Conservation (phyloP, 2,113 vertebrate species). For the Lates calcarifer region DNA sequence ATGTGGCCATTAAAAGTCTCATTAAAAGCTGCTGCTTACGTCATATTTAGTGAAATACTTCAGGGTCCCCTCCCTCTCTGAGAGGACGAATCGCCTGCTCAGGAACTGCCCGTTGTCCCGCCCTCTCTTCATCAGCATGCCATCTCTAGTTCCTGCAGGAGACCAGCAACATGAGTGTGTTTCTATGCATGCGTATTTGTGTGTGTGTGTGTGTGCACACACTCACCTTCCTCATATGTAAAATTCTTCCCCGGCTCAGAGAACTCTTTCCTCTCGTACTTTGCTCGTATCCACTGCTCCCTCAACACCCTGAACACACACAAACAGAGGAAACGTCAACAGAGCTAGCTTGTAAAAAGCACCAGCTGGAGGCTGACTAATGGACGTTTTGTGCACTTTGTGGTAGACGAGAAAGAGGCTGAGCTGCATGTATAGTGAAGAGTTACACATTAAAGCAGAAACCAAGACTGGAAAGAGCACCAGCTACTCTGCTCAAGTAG, state of each 20-base stretch:
- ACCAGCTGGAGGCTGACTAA: neutral
- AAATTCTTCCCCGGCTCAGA: constrained; percentile 70
- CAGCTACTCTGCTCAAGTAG: too few species aligned
- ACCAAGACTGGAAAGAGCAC: too few species aligned
- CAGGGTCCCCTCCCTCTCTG: constrained; percentile 88
- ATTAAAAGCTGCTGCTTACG: constrained; percentile 79
- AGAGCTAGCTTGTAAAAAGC: neutral
- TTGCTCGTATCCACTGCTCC: constrained; percentile 94
- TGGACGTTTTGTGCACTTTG: neutral
- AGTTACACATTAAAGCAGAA: neutral
- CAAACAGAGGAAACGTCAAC: constrained; percentile 19
- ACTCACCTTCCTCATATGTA: constrained; percentile 86
- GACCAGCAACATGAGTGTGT: neutral
- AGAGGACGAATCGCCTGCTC: constrained; percentile 90
- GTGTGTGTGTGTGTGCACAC: too few species aligned
- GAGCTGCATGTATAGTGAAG: neutral
- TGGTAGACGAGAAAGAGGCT: neutral
- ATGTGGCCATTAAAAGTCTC: neutral
- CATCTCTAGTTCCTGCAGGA: constrained; percentile 86
- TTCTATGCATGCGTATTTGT: neutral
- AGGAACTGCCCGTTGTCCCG: constrained; percentile 92
- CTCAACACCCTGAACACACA: constrained; percentile 84
- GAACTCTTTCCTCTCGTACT: constrained; percentile 92
- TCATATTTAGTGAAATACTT: constrained; percentile 92
- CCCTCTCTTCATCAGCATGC: constrained; percentile 90